These are phyloP conservation scores for Huso huso DNA, from an alignment of 2,797 vertebrate genomes.

Conservation along the genomic window DNA sequence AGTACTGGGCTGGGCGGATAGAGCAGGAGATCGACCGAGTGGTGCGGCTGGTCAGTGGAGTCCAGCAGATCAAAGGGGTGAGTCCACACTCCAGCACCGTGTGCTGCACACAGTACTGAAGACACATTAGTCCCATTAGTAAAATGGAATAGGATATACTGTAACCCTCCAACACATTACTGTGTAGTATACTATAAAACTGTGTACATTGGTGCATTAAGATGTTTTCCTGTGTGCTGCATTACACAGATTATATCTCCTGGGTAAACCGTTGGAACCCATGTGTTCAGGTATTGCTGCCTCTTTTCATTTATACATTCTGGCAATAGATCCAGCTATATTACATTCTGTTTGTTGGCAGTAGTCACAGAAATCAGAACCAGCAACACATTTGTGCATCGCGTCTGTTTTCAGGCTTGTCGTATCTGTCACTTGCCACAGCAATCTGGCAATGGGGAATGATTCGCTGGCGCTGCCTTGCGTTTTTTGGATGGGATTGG, in stretches of 20 bases:
- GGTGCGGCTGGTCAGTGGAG: constrained; percentile 88
- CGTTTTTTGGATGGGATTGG: neutral
- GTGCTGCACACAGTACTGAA: neutral
- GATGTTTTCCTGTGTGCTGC: no score
- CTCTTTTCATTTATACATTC: no score
- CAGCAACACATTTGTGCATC: neutral
- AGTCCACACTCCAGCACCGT: constrained; percentile 37
- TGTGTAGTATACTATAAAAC: no score
- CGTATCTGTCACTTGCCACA: neutral
- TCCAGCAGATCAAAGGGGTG: constrained; percentile 86
- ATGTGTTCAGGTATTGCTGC: no score
- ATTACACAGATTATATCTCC: no score
- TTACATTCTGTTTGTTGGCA: neutral
- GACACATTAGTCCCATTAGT: no score
- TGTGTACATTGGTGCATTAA: no score
- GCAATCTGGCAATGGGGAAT: neutral
- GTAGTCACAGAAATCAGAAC: neutral
- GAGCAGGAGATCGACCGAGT: constrained; percentile 95
- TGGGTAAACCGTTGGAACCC: no score
- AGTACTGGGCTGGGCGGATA: constrained; percentile 92
- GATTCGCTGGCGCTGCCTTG: neutral
- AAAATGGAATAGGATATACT: no score
- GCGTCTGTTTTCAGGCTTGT: neutral
- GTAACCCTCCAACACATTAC: no score
- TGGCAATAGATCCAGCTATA: neutral